Conservation (phyloP, 1,140 invertebrate genomes). For the Pentalonia nigronervosa region DNA sequence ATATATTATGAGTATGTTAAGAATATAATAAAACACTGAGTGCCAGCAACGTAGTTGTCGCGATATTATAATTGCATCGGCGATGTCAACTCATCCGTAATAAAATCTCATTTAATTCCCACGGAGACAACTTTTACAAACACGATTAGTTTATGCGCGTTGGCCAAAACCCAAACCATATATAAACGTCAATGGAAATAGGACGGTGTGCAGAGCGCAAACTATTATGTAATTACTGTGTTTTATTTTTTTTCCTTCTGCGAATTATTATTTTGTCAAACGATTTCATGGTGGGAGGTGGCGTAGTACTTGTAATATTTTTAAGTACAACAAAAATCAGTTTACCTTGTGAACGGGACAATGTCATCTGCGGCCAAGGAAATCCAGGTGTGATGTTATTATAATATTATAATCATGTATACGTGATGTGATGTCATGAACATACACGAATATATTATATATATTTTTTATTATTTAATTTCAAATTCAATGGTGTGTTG, state of each 20-base stretch:
- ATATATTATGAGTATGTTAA: not conserved
- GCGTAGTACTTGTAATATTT: not conserved
- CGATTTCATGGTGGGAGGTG: not conserved
- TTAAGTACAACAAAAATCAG: not conserved
- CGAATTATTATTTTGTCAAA: not conserved
- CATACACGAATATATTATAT: not conserved
- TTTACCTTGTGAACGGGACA: not conserved
- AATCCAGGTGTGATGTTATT: not conserved
- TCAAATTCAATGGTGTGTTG: not conserved
- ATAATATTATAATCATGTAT: not conserved
- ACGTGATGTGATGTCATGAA: not conserved
- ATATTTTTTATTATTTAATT: not conserved
- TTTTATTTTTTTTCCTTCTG: not conserved
- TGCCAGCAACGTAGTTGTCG: not conserved
- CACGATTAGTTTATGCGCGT: not conserved
- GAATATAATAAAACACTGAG: not conserved
- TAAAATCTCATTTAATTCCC: constrained; percentile 26
- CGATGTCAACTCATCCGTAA: constrained; percentile 13
- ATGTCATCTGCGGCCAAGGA: not conserved
- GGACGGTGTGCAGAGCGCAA: not conserved
- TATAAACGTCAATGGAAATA: not conserved
- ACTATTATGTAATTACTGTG: not conserved
- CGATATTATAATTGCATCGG: not conserved
- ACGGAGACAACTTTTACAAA: constrained; percentile 26
- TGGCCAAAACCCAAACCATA: not conserved